Percentiles rank a stretch among this genome's conserved stretches.
Conservation (phyloP, 2,113 vertebrate species). For the Trachemys scripta region DNA sequence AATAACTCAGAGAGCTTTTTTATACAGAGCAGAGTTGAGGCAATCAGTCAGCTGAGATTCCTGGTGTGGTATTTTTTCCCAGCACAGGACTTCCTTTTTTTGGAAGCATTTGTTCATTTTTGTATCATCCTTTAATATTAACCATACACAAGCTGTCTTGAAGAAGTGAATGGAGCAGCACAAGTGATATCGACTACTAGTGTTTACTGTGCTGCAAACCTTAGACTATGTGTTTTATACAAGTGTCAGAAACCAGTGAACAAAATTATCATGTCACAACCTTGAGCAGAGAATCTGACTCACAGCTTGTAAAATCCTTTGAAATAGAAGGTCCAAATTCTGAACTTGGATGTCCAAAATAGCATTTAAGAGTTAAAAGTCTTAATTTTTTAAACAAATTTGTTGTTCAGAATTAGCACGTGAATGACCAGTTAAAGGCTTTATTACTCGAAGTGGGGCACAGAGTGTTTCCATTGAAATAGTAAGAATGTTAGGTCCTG, state of each 20-base stretch:
- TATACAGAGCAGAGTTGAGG: neutral
- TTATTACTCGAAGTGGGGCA: neutral
- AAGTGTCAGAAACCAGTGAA: neutral
- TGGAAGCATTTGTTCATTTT: neutral
- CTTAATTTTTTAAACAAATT: neutral
- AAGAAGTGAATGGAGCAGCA: neutral
- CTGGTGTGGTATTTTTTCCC: neutral
- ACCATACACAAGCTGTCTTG: neutral
- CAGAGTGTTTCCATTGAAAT: neutral
- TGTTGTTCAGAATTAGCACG: neutral
- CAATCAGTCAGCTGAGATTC: neutral
- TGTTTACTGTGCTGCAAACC: neutral
- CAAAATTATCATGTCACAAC: neutral
- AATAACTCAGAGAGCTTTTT: neutral
- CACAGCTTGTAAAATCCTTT: neutral
- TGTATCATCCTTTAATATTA: neutral
- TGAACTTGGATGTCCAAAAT: neutral
- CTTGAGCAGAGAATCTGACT: neutral
- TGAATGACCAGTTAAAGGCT: neutral
- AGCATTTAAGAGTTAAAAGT: neutral
- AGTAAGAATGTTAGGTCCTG: neutral
- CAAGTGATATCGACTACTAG: fast-evolving
- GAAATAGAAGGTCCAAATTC: neutral
- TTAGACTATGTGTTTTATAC: neutral
- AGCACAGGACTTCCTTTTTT: neutral